Base-by-base conservation (phyloP, 2,113 vertebrate species). In the Collichthys lucidus region DNA sequence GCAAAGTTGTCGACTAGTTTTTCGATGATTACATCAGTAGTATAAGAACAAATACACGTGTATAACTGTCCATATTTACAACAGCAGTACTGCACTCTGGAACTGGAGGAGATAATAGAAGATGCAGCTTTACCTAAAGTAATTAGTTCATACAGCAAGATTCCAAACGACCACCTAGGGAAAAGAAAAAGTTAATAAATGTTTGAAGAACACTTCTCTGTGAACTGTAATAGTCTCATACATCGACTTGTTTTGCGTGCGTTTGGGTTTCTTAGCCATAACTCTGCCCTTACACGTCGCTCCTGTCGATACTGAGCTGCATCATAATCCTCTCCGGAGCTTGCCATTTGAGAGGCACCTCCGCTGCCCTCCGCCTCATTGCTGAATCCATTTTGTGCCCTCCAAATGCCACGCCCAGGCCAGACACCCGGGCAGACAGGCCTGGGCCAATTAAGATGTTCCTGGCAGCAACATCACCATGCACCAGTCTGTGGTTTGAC, bases 281-380 rank as follows among this genome's bases (percentile, higher is more conserved):
- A 40, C 16, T 31, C n/a, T 40, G n/a, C 42, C 82, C 93, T 94
- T 74, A 95, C 94, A 94, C 87, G 16, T 95, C 92, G 31, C 94
- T 94, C 62, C 89, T 92, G 83, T 94, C 85, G 24, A 94, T 93
- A 1, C 88, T 68, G 19, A 91, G 86, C 69, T 79, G 86, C 69
- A 86, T 91, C 71, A 86, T 75, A 1, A 96, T 85, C 76, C 92
- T 88, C 82, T 96, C 94, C 2, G 94, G 94, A 26, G 93, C 90
- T 82, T 94, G 91, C 94, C 94, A 95, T 82, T 95, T 95, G 24
- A 94, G 57, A 22, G 94, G 94, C 35, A 93, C 92, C 71, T 91
- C 82, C 1, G 86, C 78, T 42, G 84, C 81, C 81, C 82, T 85
- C 67, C 42, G 71, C 29, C 66, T 86, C 22, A 83, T 56, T 11